Base-by-base conservation (phyloP, 2,797 vertebrate genomes). In the Pseudochromis fuscus region DNA sequence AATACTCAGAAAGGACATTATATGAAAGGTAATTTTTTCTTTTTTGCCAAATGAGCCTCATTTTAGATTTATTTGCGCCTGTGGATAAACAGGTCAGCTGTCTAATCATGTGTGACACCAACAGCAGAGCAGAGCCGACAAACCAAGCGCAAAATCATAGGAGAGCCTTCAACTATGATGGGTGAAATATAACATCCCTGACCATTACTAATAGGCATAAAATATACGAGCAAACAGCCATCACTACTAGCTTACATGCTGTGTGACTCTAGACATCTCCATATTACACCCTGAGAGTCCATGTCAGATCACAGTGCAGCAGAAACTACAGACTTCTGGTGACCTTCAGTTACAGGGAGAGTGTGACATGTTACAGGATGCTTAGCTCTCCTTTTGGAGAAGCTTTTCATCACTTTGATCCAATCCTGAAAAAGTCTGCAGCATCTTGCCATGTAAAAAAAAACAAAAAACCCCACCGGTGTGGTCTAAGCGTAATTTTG, bases 1-100 rank as follows among this genome's bases (percentile, higher is more conserved):
- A 61, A 58, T 42, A 3, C 59, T 58, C 33, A 27, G 4, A 21
- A 42, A 67, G 4, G 42, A 21, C 5, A 30, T 31, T 5, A 33
- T 23, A 75, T 51, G 13, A 61, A 16, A 27, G 50, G 53, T 38
- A 51, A 72, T 3, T 27, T 37, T 75, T 33, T 49, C 18, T 9
- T 56, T 33, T 15, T 19, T 16, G 2, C 30, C 37, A 46, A 62
- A 61, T 55, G 40, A 65, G 51, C 38, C 66, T 77, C 48, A 19
- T 40, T 71, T 65, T 38, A 25, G 38, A 74, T 66, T 66, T 63
- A 48, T 77, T 80, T 74, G 57, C 19, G 45, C 76, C 73, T 73
- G 37, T 79, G 82, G 68, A 53, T 81, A 90, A 88, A 82, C 77
- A 81, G 88, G 85, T 90, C 88, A 87, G 63, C 73, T 71, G 84